Evolutionary conservation across 2,888 invertebrate genomes (phyloP), one percentile per base, ranked within the genome.

Genomic region (Cheilosia grossa): DNA sequence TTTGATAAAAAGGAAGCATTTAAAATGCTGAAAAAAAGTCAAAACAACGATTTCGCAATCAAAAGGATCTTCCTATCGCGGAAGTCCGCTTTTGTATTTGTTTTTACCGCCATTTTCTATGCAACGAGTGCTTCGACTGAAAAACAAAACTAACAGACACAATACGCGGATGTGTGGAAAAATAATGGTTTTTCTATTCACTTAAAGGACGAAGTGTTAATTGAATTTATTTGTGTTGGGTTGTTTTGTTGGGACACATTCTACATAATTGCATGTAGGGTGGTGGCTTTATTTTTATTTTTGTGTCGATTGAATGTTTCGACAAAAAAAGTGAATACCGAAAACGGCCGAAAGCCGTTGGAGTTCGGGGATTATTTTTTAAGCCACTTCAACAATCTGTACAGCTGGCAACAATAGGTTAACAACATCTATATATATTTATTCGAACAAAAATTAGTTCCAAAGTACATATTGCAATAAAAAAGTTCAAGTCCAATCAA

Each of bases 101-200:
- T 47, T 63, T 53, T 47, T 24, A 17, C 33, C 37, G 30, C 40
- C 44, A 33, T 33, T 49, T 37, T 47, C 58, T 40, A 24, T 19
- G 15, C 42, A 5, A 44, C 7, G 44, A 15, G 64, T 33, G 37
- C 4, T 33, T 42, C n/a, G 15, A 74, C 56, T 13, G 15, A 27
- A 72, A 42, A 42, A 56, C 27, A 40, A 64, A 53, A 63, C 3
- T n/a, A 51, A 24, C 61, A 15, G 0, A 6, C n/a, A n/a, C 5
- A 44, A 15, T 7, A 44, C 4, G n/a, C 44, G 63, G 33, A 49
- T 66, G 66, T 75, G 66, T 59, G 59, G 21, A 47, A 67, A 67
- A 58, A 67, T 59, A 51, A 75, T 59, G 24, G 58, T 67, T 75
- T 75, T 75, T 75, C 59, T 58, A 59, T 67, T 51, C 27, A 13